Evolutionary conservation across 2,888 invertebrate genomes (phyloP), one percentile per base, ranked within the genome.

Genomic region (Digitonthophagus gazella): DNA sequence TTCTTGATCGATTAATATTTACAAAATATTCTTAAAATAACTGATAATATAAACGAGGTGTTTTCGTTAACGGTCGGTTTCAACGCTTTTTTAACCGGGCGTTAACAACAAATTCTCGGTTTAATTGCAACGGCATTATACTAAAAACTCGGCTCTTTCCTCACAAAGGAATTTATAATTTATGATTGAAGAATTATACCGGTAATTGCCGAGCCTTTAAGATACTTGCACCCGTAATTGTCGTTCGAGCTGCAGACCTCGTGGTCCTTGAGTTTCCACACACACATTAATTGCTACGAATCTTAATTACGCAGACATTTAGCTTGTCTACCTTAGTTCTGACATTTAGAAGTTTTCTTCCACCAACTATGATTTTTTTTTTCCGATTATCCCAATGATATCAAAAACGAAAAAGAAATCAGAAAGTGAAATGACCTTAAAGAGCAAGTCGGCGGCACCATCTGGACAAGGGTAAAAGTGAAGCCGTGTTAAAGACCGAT

Each of bases 221-320:
- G 28, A 44, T 44, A 44, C 28, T 44, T 44, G 28, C 28, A 44
- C 28, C 28, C 28, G 28, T 44, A 44, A 44, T 44, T 44, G 28
- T 44, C 28, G 57, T 57, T 15, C 57, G 57, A 15, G 61, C 61
- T 18, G 61, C 20, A 61, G 5, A 61, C 61, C 16, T 19, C n/a
- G 18, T 61, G 19, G 18, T 6, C 61, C 61, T 61, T 61, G 61
- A 61, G 18, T 19, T 20, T 44, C 28, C 28, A n/a, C n/a, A 20
- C 61, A 20, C 20, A 61, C 20, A 19, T 61, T 61, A 61, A 61
- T 61, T 61, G 18, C 58, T 14, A 18, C 61, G 20, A 61, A 18
- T 18, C 20, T 61, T 61, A 61, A 61, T 61, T 61, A 20, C 61
- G 20, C 18, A 61, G 18, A 19, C 61, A 16, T 61, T 61, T 58